Percentiles rank a stretch among this genome's conserved stretches.
Conservation (phyloP, 2,113 vertebrate species). For the Peromyscus leucopus region DNA sequence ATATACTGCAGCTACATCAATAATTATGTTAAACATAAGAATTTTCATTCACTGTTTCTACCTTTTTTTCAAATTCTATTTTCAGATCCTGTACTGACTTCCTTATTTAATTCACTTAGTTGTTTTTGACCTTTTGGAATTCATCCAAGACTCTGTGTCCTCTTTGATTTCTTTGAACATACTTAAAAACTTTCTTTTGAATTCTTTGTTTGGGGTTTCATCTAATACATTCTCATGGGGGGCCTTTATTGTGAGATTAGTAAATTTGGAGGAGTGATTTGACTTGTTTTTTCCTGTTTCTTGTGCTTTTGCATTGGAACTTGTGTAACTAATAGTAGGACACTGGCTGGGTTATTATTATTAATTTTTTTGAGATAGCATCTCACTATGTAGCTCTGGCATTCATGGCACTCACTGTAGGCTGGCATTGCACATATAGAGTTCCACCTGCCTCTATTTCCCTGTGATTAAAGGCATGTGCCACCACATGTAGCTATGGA, state of each 20-base stretch:
- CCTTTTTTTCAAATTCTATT: background rate
- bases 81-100: background rate
- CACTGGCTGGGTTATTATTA: background rate
- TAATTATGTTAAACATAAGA: slow-evolving; percentile 25
- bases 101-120: background rate
- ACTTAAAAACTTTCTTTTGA: background rate
- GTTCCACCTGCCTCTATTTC: background rate
- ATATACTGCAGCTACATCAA: background rate
- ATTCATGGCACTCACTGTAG: background rate
- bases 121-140: background rate
- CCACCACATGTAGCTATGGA: background rate
- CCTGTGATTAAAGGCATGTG: background rate
- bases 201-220: background rate
- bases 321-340: background rate
- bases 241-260: background rate
- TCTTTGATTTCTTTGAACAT: background rate
- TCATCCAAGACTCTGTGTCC: background rate
- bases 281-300: background rate
- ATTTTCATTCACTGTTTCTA: background rate
- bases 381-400: background rate
- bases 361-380: background rate
- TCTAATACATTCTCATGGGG: background rate
- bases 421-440: background rate
- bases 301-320: background rate
- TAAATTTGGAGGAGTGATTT: background rate